Conservation (phyloP, 2,888 invertebrate genomes). For the Punctoribates punctum region DNA sequence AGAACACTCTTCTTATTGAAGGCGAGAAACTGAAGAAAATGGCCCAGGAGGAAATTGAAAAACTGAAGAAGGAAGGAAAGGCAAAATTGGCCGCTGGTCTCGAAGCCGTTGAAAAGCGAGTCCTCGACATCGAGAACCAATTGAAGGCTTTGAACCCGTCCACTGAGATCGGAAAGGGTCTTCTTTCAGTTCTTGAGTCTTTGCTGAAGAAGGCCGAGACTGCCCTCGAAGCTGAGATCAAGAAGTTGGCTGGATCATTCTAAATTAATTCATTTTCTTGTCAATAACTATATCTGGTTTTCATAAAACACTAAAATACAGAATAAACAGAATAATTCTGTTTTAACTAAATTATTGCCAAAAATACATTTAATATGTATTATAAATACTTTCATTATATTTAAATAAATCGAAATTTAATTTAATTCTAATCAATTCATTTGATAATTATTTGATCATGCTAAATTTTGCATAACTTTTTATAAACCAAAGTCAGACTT, state of each 20-base stretch:
- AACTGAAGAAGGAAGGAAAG: background rate
- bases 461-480: too few relatives aligned
- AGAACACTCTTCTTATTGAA: background rate
- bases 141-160: background rate
- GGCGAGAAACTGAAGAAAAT: background rate
- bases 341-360: too few relatives aligned
- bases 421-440: too few relatives aligned
- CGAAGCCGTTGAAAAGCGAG: slow-evolving; percentile 12
- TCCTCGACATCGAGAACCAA: background rate
- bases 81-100: background rate
- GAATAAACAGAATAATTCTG: too few relatives aligned
- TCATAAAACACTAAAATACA: too few relatives aligned
- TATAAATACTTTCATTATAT: too few relatives aligned
- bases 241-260: slow-evolving; percentile 8
- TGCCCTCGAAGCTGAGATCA: slow-evolving; percentile 8
- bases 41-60: background rate
- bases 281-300: too few relatives aligned
- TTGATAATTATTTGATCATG: too few relatives aligned
- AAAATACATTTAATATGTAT: too few relatives aligned
- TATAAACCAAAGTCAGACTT: too few relatives aligned
- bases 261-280: too few relatives aligned
- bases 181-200: background rate
- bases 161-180: background rate
- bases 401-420: too few relatives aligned
- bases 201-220: background rate